Evolutionary conservation across 2,797 vertebrate genomes (phyloP).

Genomic region (Cirrhinus mrigala): DNA sequence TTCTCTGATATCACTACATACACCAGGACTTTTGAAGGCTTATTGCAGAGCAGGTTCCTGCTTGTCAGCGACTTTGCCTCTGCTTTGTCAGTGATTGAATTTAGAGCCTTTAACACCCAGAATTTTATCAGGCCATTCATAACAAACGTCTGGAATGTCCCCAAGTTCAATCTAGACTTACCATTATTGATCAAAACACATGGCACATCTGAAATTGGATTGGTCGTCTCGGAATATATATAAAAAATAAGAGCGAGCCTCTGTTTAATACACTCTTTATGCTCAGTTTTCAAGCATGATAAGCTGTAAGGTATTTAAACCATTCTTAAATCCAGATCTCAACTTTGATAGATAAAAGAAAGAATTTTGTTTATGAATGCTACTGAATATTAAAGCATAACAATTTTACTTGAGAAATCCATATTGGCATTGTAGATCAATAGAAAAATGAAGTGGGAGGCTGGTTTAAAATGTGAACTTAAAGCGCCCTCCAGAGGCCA

Average conservation of each 20-base stretch:
- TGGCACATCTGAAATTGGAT: constrained; percentile 56
- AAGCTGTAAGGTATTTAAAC: background rate
- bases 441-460: background rate
- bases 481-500: constrained; percentile 41
- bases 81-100: constrained; percentile 61
- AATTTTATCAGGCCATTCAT: constrained; percentile 60
- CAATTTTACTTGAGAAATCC: background rate
- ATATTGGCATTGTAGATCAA: background rate
- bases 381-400: too few relatives aligned
- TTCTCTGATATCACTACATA: constrained; percentile 50
- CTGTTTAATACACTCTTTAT: background rate
- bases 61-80: constrained; percentile 59
- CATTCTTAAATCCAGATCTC: background rate
- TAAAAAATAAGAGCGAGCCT: constrained; percentile 37
- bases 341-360: background rate
- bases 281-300: background rate
- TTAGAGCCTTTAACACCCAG: constrained; percentile 58
- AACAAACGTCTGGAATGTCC: constrained; percentile 56
- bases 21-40: constrained; percentile 51
- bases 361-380: background rate
- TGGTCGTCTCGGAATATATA: constrained; percentile 25
- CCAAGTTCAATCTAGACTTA: constrained; percentile 54
- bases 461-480: constrained; percentile 20
- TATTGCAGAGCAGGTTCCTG: constrained; percentile 54
- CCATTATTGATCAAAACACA: constrained; percentile 60